phyloP scores from a whole-genome alignment of 2,888 invertebrate species.

The Brachyopa scutellaris region DNA sequence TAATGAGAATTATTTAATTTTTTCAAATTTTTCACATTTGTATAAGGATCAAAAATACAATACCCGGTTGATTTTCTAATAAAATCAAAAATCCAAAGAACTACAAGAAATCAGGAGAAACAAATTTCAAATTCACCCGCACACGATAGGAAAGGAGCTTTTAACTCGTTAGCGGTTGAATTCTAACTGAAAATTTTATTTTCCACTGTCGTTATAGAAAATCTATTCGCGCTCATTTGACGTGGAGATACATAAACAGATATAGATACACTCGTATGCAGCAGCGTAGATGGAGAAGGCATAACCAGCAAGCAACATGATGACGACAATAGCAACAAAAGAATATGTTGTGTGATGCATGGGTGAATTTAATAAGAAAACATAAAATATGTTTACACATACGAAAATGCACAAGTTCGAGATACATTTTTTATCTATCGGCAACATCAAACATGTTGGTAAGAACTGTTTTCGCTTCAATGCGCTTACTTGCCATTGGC shows the following conservation, averaged over 20 bases:
- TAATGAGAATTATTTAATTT: neutral
- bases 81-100: conserved; percentile 29
- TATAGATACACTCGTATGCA: too few species aligned
- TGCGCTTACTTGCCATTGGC: neutral
- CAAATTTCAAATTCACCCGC: conserved; percentile 73
- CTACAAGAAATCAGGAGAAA: conserved; percentile 7
- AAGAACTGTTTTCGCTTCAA: neutral
- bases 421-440: conserved; percentile 6
- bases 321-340: conserved; percentile 55
- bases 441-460: conserved; percentile 9
- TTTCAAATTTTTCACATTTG: conserved; percentile 10
- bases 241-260: conserved; percentile 61
- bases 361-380: conserved; percentile 1
- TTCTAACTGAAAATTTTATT: conserved; percentile 78
- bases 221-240: conserved; percentile 73
- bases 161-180: conserved; percentile 81
- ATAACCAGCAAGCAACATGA: conserved; percentile 57
- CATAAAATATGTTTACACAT: neutral
- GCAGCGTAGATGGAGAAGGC: too few species aligned
- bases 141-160: conserved; percentile 75
- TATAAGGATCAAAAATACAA: conserved; percentile 36
- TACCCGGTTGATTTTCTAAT: neutral
- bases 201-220: conserved; percentile 73
- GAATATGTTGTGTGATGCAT: neutral
- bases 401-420: conserved; percentile 5